Evolutionary conservation across 2,797 vertebrate genomes (phyloP).

Genomic region (Cossypha dichroa): DNA sequence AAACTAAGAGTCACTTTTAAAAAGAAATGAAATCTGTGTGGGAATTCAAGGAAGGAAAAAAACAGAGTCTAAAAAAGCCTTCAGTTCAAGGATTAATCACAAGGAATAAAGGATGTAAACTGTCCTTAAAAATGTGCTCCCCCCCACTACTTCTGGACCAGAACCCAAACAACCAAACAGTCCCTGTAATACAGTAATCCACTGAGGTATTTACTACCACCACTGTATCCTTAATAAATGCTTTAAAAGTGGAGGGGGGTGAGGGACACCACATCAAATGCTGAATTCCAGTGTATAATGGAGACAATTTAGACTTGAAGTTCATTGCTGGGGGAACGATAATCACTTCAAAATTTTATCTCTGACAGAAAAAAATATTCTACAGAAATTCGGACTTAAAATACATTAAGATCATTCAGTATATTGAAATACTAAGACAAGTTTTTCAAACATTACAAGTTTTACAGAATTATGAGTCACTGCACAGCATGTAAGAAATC

Average conservation of each 20-base stretch:
- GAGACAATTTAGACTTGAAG: not conserved
- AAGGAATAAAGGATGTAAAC: not conserved
- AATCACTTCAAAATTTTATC: not conserved
- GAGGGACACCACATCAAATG: not conserved
- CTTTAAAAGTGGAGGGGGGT: not conserved
- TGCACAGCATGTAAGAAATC: not conserved
- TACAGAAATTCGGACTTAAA: not conserved
- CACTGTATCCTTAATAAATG: not conserved
- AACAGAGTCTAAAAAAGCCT: not conserved
- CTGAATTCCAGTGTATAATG: not conserved
- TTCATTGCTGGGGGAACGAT: not conserved
- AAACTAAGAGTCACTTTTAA: not conserved
- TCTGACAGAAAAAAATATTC: not conserved
- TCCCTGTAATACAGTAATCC: not conserved
- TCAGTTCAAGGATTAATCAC: not conserved
- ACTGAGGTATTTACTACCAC: not conserved
- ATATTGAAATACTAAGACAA: not conserved
- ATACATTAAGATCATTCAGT: not conserved
- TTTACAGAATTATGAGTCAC: not conserved
- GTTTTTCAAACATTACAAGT: not conserved
- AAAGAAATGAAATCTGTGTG: not conserved
- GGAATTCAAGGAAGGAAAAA: not conserved
- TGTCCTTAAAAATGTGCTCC: not conserved
- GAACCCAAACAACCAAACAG: not conserved
- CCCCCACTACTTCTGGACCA: not conserved